A percentile compares a stretch with the other conserved stretches of the same genome.
Conservation (phyloP, 2,888 invertebrate species). For the Reticulitermes lucifugus region DNA sequence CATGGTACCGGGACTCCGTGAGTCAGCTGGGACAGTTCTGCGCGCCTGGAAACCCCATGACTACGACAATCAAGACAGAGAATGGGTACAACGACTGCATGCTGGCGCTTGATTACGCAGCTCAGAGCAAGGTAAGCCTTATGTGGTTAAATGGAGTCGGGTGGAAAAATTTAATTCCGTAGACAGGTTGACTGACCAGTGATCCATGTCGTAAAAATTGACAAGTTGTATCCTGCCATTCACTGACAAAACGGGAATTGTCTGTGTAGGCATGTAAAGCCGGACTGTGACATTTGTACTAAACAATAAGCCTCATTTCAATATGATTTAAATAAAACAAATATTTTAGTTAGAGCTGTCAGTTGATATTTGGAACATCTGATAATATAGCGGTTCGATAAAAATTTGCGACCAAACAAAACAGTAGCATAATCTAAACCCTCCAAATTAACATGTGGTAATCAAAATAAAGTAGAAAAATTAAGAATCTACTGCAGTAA, state of each 20-base stretch:
- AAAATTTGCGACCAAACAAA: too few species aligned
- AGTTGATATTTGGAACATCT: background rate
- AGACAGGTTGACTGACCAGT: constrained; percentile 16
- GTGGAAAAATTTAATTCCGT: background rate
- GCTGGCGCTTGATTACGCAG: constrained; percentile 76
- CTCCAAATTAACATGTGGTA: too few species aligned
- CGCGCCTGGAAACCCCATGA: constrained; percentile 68
- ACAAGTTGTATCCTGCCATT: background rate
- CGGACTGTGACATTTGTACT: background rate
- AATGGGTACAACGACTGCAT: constrained; percentile 78
- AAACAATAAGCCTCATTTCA: background rate
- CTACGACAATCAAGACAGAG: constrained; percentile 74
- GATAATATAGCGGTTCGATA: too few species aligned
- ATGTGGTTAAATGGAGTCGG: background rate
- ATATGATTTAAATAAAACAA: background rate
- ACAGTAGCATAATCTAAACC: too few species aligned
- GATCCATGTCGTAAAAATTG: constrained; percentile 20
- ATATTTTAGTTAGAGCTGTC: background rate
- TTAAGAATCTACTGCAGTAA: too few species aligned
- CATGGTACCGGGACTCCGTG: constrained; percentile 54
- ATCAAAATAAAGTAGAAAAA: too few species aligned
- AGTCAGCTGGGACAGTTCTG: constrained; percentile 54
- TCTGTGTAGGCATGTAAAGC: constrained; percentile 3
- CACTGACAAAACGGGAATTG: background rate
- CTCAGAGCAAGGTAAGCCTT: constrained; percentile 73